Conservation (phyloP, 2,888 invertebrate genomes). For the Spatulosminthurus flaviceps region DNA sequence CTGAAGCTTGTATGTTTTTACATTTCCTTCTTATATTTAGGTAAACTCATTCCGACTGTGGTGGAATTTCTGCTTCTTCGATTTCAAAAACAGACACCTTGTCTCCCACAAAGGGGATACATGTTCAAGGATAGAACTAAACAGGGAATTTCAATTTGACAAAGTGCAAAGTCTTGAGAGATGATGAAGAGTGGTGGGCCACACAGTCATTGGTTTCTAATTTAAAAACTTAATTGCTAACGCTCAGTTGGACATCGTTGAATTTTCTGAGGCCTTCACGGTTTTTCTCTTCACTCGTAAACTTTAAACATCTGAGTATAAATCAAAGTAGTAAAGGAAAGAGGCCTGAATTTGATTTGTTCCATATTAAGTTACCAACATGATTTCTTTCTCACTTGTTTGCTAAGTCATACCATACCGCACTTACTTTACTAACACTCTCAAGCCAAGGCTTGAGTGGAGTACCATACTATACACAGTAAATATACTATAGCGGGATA, state of each 20-base stretch:
- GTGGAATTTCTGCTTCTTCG: not conserved
- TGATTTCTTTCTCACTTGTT: conserved; percentile 2
- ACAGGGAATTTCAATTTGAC: conserved; percentile 9
- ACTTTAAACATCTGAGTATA: conserved; percentile 7
- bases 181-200: conserved; percentile 39
- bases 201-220: conserved; percentile 54
- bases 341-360: conserved; percentile 49
- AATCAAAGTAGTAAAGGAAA: conserved; percentile 6
- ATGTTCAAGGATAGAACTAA: not conserved
- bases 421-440: not conserved
- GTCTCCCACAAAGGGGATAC: not conserved
- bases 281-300: not conserved
- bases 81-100: conserved; percentile 36
- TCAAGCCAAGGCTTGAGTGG: too few relatives aligned
- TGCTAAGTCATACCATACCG: not conserved
- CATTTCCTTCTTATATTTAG: not conserved
- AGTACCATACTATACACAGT: too few relatives aligned
- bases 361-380: conserved; percentile 21
- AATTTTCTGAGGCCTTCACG: conserved; percentile 27
- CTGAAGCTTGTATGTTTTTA: not conserved
- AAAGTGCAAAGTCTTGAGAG: not conserved
- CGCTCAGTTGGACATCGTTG: conserved; percentile 51
- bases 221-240: conserved; percentile 56
- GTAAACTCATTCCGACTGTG: not conserved
- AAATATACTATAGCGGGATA: too few relatives aligned